Percentiles rank a stretch among this genome's conserved stretches.
These are phyloP conservation scores for Cyprinodon brontotheroides DNA, from an alignment of 2,113 vertebrate genomes.

Conservation along the genomic window DNA sequence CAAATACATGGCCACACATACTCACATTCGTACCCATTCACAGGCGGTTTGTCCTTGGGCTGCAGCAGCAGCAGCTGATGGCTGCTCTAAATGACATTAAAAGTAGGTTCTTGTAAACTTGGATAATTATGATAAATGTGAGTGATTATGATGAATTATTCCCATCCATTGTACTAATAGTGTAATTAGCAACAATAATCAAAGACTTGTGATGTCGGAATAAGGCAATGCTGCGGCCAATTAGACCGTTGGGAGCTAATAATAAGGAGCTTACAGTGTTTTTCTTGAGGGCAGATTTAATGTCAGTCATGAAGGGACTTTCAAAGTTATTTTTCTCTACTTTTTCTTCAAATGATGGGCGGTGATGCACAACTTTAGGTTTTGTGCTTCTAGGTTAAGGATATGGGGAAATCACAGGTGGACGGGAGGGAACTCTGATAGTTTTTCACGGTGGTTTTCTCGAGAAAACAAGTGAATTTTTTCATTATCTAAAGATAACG, in stretches of 20 bases:
- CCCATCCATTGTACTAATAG: slow-evolving; percentile 67
- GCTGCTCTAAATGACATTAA: slow-evolving; percentile 59
- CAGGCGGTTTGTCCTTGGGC: slow-evolving; percentile 55
- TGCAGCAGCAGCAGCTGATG: slow-evolving; percentile 11
- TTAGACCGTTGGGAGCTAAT: slow-evolving; percentile 58
- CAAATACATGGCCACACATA: background rate
- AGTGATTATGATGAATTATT: slow-evolving; percentile 67
- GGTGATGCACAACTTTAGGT: background rate
- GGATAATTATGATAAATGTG: slow-evolving; percentile 73
- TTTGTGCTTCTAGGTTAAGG: background rate
- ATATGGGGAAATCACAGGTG: background rate
- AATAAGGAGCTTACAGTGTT: slow-evolving; percentile 56
- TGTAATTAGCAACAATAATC: slow-evolving; percentile 74
- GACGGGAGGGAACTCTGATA: too few species aligned
- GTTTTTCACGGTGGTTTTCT: too few species aligned
- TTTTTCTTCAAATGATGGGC: too few species aligned
- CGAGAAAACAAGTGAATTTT: too few species aligned
- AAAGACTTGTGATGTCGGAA: slow-evolving; percentile 70
- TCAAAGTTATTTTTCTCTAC: slow-evolving; percentile 14
- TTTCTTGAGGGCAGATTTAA: slow-evolving; percentile 43
- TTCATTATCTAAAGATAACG: too few species aligned
- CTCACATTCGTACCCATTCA: slow-evolving; percentile 8
- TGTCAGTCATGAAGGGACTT: slow-evolving; percentile 33
- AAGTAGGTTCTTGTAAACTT: slow-evolving; percentile 71
- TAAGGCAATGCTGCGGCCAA: slow-evolving; percentile 63